Evolutionary conservation across 64 coral and sea anemone species (phyloP).

Genomic region (Hydrozoanthus tunicans): DNA sequence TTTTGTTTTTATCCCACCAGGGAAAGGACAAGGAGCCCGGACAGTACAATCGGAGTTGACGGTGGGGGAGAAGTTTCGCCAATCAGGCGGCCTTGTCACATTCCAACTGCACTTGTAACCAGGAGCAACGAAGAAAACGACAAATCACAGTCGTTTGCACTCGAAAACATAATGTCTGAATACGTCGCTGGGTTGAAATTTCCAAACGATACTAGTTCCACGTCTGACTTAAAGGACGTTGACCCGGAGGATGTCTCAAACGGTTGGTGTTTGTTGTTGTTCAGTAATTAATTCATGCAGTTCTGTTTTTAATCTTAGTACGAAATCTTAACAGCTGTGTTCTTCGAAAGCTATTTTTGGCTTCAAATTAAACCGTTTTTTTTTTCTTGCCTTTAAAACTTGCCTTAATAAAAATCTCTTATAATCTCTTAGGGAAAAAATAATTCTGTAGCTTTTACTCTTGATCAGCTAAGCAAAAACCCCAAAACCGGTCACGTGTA

Average conservation of each 20-base stretch:
- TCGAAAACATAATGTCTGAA: neutral
- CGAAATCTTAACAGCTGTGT: neutral
- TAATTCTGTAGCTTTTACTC: too few relatives aligned
- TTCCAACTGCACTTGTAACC: neutral
- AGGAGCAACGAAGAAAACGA: neutral
- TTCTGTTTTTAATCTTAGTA: neutral
- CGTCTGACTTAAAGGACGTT: neutral
- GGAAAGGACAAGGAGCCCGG: slow-evolving; percentile 13
- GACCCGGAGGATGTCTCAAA: neutral
- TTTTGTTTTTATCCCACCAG: neutral
- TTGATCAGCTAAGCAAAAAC: too few relatives aligned
- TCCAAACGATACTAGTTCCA: neutral
- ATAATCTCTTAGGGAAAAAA: too few relatives aligned
- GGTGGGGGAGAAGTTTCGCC: neutral
- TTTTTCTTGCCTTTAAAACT: too few relatives aligned
- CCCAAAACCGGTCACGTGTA: too few relatives aligned
- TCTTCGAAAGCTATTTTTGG: neutral
- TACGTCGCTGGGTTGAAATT: neutral
- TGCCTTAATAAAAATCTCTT: too few relatives aligned
- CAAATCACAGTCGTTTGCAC: slow-evolving; percentile 7
- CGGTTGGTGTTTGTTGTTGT: neutral
- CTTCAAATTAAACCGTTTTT: too few relatives aligned
- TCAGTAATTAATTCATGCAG: neutral
- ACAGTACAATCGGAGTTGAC: neutral
- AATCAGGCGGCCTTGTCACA: too few relatives aligned